A percentile compares a stretch with the other conserved stretches of the same genome.
phyloP scores from a whole-genome alignment of 1,140 invertebrate genomes.

The Euglossa dilemma region DNA sequence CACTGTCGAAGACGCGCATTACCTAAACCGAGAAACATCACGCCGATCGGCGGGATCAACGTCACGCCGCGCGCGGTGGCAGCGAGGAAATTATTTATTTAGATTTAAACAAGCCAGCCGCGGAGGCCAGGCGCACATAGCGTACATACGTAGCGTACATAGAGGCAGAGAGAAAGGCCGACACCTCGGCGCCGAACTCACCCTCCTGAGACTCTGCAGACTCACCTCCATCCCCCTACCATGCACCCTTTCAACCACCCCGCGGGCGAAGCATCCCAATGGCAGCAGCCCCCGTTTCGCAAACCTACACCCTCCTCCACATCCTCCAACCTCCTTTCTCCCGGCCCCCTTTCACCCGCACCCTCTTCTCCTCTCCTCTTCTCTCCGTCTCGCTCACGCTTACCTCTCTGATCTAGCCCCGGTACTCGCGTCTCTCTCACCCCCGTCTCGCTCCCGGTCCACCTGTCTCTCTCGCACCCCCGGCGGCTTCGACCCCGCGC shows the following conservation, averaged over 20 bases:
- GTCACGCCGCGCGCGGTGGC: slow-evolving; percentile 30
- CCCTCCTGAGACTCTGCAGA: slow-evolving; percentile 81
- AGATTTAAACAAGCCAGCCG: slow-evolving; percentile 69
- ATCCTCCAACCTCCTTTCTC: slow-evolving; percentile 67
- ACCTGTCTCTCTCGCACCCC: slow-evolving; percentile 42
- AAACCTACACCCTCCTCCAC: slow-evolving; percentile 70
- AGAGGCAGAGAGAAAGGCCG: slow-evolving; percentile 70
- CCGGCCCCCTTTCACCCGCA: slow-evolving; percentile 49
- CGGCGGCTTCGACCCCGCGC: slow-evolving; percentile 7
- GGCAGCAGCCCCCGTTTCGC: slow-evolving; percentile 74
- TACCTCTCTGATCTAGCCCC: slow-evolving; percentile 45
- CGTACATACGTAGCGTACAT: slow-evolving; percentile 15
- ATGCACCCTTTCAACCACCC: slow-evolving; percentile 63
- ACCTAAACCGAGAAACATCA: slow-evolving; percentile 43
- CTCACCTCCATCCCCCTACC: slow-evolving; percentile 78
- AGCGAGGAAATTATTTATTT: slow-evolving; percentile 77
- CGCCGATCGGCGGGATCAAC: slow-evolving; percentile 58
- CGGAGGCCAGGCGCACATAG: slow-evolving; percentile 23
- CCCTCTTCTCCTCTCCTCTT: slow-evolving; percentile 47
- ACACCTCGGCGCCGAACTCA: slow-evolving; percentile 83
- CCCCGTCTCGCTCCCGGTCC: slow-evolving; percentile 36
- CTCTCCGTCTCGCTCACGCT: slow-evolving; percentile 53
- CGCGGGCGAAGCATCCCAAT: slow-evolving; percentile 74
- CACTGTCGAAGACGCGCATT: slow-evolving; percentile 44
- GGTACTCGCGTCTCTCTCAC: slow-evolving; percentile 38